Evolutionary conservation across 2,797 vertebrate species (phyloP).

Genomic region (Bradypus variegatus): DNA sequence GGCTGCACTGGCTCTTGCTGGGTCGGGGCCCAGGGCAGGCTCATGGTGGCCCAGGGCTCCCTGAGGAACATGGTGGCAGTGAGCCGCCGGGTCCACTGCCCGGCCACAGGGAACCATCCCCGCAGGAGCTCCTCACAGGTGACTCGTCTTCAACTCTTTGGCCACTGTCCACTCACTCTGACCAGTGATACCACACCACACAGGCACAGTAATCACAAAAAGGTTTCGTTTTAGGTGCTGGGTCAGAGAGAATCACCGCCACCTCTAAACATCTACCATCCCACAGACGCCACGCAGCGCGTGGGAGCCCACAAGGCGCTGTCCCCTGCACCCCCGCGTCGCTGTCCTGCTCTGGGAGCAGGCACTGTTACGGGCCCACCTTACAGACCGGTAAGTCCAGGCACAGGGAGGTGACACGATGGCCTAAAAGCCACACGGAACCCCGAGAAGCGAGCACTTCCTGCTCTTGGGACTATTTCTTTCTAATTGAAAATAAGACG

Average conservation of each 20-base stretch:
- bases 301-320: fast-evolving
- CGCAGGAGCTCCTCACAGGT: background rate
- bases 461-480: background rate
- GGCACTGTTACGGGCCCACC: fast-evolving
- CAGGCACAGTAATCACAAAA: background rate
- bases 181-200: background rate
- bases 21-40: background rate
- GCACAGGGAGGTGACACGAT: fast-evolving
- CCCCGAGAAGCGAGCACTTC: background rate
- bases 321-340: fast-evolving
- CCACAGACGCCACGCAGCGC: fast-evolving
- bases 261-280: fast-evolving
- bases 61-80: fast-evolving
- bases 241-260: no score
- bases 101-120: fast-evolving
- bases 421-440: no score
- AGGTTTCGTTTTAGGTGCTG: background rate
- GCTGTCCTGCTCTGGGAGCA: background rate
- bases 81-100: no score
- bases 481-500: background rate
- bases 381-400: background rate
- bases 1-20: background rate
- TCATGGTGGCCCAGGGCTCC: background rate
- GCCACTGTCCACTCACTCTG: background rate
- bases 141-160: background rate